Percentiles rank a stretch among this genome's conserved stretches.
Evolutionary conservation across 92 coral and sea anemone genomes (phyloP).

Genomic region (Ricordea florida): DNA sequence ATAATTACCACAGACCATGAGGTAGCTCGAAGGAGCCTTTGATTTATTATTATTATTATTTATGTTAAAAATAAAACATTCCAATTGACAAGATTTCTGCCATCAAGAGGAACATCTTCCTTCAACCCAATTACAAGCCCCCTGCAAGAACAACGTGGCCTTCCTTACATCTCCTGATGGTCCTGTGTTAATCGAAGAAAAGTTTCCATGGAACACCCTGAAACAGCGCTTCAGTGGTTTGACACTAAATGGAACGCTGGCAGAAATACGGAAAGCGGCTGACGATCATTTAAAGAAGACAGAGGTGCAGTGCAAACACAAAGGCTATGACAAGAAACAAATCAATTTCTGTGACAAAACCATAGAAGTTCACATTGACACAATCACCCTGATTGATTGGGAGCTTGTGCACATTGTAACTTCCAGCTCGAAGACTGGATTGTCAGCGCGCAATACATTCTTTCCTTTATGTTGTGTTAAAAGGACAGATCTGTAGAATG

Average conservation of each 20-base stretch:
- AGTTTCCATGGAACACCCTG: no score
- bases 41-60: no score
- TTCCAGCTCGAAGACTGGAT: no score
- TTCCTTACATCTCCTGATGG: constrained; percentile 50
- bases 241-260: not conserved
- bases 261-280: not conserved
- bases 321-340: not conserved
- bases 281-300: not conserved
- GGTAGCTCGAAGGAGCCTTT: no score
- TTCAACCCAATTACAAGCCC: not conserved
- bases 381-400: no score
- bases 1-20: no score
- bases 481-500: no score
- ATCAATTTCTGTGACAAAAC: constrained; percentile 6
- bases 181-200: not conserved
- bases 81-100: constrained; percentile 57
- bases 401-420: no score
- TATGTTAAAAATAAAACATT: no score
- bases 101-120: constrained; percentile 28
- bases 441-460: no score
- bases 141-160: not conserved
- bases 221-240: not conserved
- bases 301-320: not conserved
- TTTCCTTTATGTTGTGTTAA: no score
- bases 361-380: not conserved